phyloP scores from a whole-genome alignment of 2,888 invertebrate genomes.

The Erebia aethiops region DNA sequence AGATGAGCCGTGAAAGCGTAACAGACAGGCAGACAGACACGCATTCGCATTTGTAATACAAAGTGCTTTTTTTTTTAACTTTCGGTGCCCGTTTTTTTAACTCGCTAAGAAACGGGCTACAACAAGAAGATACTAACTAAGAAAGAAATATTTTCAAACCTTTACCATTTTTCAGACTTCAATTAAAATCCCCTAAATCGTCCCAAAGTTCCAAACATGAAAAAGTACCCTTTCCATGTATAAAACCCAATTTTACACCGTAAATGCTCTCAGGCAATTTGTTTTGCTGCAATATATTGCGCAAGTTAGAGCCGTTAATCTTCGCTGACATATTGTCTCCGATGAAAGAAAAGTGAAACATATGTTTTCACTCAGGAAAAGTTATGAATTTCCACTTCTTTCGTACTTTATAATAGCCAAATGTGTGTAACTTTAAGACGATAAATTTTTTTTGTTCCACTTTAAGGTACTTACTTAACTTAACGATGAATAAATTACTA shows the following conservation, averaged over 20 bases:
- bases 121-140: too few species aligned
- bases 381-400: conserved; percentile 10
- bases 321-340: conserved; percentile 15
- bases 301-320: conserved; percentile 17
- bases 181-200: too few species aligned
- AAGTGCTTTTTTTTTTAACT: too few species aligned
- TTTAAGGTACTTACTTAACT: too few species aligned
- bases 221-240: not conserved
- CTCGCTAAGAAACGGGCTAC: too few species aligned
- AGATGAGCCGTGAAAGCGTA: too few species aligned
- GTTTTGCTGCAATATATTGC: not conserved
- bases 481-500: too few species aligned
- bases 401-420: not conserved
- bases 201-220: not conserved
- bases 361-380: conserved; percentile 8
- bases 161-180: too few species aligned
- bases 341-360: conserved; percentile 13
- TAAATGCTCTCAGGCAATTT: not conserved
- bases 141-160: too few species aligned
- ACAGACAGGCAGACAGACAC: too few species aligned
- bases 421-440: not conserved
- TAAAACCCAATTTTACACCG: not conserved
- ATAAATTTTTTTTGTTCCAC: not conserved
- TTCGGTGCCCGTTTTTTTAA: too few species aligned
- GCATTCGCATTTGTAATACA: too few species aligned